Conservation (phyloP, 2,113 vertebrate species). For the Dasyprocta punctata region DNA sequence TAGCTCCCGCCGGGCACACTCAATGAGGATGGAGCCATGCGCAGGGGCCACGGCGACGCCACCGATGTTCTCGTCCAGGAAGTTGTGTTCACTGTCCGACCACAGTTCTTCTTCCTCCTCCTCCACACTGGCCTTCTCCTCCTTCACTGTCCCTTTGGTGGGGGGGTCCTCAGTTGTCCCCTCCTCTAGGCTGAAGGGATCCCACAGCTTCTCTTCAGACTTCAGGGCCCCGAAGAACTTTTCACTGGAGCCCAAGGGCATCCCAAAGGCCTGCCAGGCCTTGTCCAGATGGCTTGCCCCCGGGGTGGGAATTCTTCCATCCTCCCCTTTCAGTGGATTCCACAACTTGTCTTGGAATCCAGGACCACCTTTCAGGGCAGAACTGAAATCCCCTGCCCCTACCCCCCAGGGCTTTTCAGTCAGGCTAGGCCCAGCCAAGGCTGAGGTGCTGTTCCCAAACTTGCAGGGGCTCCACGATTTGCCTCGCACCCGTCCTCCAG, state of each 20-base stretch:
- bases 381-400: constrained; percentile 85
- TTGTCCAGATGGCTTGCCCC: constrained; percentile 91
- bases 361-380: constrained; percentile 86
- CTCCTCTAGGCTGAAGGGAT: constrained; percentile 88
- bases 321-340: constrained; percentile 88
- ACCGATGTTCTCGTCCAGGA: constrained; percentile 97
- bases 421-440: constrained; percentile 82
- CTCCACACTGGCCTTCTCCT: constrained; percentile 79
- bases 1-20: constrained; percentile 96
- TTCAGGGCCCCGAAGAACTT: constrained; percentile 79
- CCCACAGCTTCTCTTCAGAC: constrained; percentile 88
- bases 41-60: constrained; percentile 96
- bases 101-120: constrained; percentile 91
- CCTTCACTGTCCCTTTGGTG: constrained; percentile 75
- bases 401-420: constrained; percentile 84
- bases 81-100: constrained; percentile 99
- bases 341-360: constrained; percentile 83
- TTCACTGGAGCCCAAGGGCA: constrained; percentile 83
- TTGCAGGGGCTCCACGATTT: constrained; percentile 88
- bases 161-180: constrained; percentile 81
- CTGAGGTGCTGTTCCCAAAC: constrained; percentile 67
- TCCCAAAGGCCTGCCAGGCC: constrained; percentile 90
- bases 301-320: constrained; percentile 88
- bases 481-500: constrained; percentile 66
- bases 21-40: constrained; percentile 97